phyloP scores from a whole-genome alignment of 2,113 vertebrate genomes.

The Laterallus jamaicensis region DNA sequence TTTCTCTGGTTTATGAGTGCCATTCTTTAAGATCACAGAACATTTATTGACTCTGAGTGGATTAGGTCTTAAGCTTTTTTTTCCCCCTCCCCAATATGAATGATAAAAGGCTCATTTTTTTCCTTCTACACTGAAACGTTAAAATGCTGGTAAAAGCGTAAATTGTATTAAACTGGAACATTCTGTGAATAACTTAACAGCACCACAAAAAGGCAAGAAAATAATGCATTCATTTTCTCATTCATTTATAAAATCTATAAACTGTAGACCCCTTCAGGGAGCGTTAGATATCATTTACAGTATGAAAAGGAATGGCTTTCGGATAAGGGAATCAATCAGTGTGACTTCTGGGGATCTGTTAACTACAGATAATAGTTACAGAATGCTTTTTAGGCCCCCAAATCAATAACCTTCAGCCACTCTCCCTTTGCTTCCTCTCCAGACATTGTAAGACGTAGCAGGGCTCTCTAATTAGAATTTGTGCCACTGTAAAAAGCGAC shows the following conservation, averaged over 20 bases:
- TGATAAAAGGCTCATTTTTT: not conserved
- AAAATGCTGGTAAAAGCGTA: constrained; percentile 34
- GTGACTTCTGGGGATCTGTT: not conserved
- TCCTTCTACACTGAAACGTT: not conserved
- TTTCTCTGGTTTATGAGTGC: constrained; percentile 22
- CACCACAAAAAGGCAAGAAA: constrained; percentile 13
- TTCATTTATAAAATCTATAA: constrained; percentile 38
- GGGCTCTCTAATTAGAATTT: not conserved
- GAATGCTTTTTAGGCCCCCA: not conserved
- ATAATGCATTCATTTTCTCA: constrained; percentile 16
- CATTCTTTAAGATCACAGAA: constrained; percentile 43
- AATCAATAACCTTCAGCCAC: not conserved
- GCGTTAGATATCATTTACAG: not conserved
- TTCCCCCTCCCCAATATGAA: not conserved
- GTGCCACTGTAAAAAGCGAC: not conserved
- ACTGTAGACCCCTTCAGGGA: not conserved
- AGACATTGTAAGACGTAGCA: not conserved
- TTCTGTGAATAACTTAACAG: constrained; percentile 19
- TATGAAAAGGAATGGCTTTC: not conserved
- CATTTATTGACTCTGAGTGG: not conserved
- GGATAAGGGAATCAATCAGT: constrained; percentile 39
- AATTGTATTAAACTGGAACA: constrained; percentile 49
- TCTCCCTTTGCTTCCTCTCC: not conserved
- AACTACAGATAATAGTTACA: constrained; percentile 10
- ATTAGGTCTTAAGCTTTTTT: constrained; percentile 24